Conservation (phyloP, 2,888 invertebrate genomes). For the Barypeithes pellucidus region DNA sequence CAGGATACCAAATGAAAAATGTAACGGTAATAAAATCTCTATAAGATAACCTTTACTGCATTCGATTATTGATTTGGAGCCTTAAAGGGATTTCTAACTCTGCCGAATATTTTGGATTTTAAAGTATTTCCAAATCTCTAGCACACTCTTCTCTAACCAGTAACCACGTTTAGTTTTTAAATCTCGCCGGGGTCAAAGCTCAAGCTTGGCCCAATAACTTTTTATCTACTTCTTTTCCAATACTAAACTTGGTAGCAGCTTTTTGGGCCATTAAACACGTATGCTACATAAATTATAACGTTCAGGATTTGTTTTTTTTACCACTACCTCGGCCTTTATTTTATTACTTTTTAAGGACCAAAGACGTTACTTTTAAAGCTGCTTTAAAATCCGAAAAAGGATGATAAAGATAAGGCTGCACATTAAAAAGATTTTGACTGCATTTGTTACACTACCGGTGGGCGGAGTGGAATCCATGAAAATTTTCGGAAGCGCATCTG, state of each 20-base stretch:
- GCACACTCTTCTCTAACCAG: slow-evolving; percentile 37
- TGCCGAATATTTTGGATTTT: slow-evolving; percentile 37
- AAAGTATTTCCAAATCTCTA: slow-evolving; percentile 32
- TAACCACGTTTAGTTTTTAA: slow-evolving; percentile 50
- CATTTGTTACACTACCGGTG: too few species aligned
- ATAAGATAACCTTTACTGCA: slow-evolving; percentile 18
- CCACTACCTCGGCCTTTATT: slow-evolving; percentile 16
- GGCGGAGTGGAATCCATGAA: too few species aligned
- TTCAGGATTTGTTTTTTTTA: slow-evolving; percentile 44
- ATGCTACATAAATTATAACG: slow-evolving; percentile 51
- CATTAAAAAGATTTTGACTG: too few species aligned
- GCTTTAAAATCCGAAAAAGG: neutral
- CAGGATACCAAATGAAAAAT: neutral
- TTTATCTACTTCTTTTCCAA: slow-evolving; percentile 48
- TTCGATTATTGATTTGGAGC: slow-evolving; percentile 31
- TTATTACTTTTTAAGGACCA: slow-evolving; percentile 24
- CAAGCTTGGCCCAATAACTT: slow-evolving; percentile 47
- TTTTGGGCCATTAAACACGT: slow-evolving; percentile 49
- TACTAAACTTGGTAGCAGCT: slow-evolving; percentile 44
- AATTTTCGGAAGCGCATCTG: too few species aligned
- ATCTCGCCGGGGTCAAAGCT: slow-evolving; percentile 39
- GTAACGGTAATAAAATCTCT: slow-evolving; percentile 15
- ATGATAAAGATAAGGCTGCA: neutral
- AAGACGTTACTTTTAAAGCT: slow-evolving; percentile 5
- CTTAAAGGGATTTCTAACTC: slow-evolving; percentile 16